A percentile compares a stretch with the other conserved stretches of the same genome.
Conservation (phyloP, 2,888 invertebrate genomes). For the Drosophila paranaensis region DNA sequence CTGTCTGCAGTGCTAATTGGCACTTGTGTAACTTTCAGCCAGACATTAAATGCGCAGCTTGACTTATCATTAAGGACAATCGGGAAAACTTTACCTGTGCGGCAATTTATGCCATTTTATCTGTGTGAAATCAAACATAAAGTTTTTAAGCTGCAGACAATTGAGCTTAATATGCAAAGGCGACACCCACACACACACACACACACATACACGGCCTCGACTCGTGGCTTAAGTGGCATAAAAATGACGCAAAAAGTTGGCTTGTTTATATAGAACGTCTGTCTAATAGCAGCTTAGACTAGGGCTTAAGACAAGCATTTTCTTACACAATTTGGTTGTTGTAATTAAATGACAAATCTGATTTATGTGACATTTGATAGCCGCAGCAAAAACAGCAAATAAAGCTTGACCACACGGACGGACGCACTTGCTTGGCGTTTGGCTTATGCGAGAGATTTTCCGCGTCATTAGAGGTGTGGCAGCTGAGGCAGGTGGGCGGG, state of each 20-base stretch:
- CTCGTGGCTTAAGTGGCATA: conserved; percentile 29
- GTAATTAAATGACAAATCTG: conserved; percentile 76
- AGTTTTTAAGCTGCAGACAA: conserved; percentile 78
- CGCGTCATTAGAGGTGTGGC: conserved; percentile 29
- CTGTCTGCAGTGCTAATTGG: conserved; percentile 21
- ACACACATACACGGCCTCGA: conserved; percentile 21
- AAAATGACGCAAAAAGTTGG: conserved; percentile 20
- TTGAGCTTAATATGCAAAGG: conserved; percentile 73
- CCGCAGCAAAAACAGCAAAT: conserved; percentile 31
- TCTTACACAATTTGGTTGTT: conserved; percentile 30
- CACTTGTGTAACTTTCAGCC: conserved; percentile 43
- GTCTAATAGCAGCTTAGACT: conserved; percentile 62
- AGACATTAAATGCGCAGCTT: conserved; percentile 52
- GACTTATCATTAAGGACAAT: conserved; percentile 74
- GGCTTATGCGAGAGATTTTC: conserved; percentile 39
- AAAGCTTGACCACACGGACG: conserved; percentile 37
- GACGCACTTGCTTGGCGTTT: conserved; percentile 28
- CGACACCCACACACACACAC: conserved; percentile 10
- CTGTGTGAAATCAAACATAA: conserved; percentile 74
- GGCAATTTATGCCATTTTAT: conserved; percentile 75
- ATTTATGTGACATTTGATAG: conserved; percentile 82
- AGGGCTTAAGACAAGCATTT: conserved; percentile 45
- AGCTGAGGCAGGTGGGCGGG: conserved; percentile 9
- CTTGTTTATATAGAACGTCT: conserved; percentile 42
- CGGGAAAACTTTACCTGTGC: conserved; percentile 72